phyloP scores from a whole-genome alignment of 2,797 vertebrate genomes.

The Macropus fuliginosus region DNA sequence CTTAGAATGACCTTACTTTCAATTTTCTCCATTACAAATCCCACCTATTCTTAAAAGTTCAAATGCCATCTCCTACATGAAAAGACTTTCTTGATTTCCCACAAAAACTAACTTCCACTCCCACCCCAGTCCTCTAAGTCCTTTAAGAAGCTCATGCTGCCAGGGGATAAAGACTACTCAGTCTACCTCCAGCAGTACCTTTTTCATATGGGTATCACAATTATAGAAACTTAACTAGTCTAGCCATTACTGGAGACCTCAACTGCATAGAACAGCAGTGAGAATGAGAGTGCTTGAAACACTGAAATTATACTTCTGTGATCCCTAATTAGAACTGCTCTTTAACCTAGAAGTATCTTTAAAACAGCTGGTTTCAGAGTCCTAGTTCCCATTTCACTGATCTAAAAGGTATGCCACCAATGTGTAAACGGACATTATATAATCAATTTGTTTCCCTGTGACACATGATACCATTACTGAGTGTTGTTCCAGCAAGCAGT shows the following conservation, averaged over 20 bases:
- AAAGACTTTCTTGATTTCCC: not conserved
- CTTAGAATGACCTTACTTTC: not conserved
- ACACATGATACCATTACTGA: slow-evolving; percentile 32
- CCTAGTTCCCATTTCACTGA: slow-evolving; percentile 24
- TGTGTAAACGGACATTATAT: slow-evolving; percentile 29
- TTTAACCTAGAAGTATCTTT: slow-evolving; percentile 39
- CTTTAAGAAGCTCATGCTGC: not conserved
- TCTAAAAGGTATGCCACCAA: slow-evolving; percentile 10
- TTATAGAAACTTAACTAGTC: not conserved
- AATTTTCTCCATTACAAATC: not conserved
- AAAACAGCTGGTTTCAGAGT: not conserved
- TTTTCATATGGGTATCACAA: not conserved
- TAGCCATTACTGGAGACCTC: not conserved
- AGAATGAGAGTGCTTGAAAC: not conserved
- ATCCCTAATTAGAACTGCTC: not conserved
- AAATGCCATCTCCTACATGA: not conserved
- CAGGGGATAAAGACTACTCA: not conserved
- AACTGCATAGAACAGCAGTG: not conserved
- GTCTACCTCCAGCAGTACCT: not conserved
- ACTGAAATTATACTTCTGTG: not conserved
- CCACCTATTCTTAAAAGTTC: not conserved
- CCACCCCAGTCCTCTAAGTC: not conserved
- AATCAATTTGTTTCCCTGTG: slow-evolving; percentile 47
- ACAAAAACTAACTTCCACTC: not conserved
- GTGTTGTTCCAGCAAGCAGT: slow-evolving; percentile 47